Conservation (phyloP, 2,113 vertebrate species). For the Austrofundulus limnaeus region DNA sequence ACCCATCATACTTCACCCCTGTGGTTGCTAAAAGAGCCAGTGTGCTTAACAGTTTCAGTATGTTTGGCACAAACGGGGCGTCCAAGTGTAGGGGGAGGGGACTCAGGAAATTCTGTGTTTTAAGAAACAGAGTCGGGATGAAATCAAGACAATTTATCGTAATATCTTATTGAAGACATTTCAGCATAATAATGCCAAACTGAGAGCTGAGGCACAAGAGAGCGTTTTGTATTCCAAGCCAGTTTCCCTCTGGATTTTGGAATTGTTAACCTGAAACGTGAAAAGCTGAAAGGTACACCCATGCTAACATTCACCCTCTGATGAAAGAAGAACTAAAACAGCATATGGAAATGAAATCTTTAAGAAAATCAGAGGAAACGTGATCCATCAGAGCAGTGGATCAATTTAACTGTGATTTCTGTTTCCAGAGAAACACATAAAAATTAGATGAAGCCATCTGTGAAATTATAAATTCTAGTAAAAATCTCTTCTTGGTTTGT, state of each 20-base stretch:
- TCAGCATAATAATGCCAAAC: slow-evolving; percentile 43
- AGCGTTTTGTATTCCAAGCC: slow-evolving; percentile 43
- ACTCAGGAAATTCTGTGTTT: slow-evolving; percentile 73
- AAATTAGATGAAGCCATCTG: slow-evolving; percentile 23
- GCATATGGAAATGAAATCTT: slow-evolving; percentile 22
- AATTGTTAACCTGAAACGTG: slow-evolving; percentile 25
- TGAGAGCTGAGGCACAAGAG: slow-evolving; percentile 38
- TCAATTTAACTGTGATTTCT: slow-evolving; percentile 25
- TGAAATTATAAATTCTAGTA: slow-evolving; percentile 59
- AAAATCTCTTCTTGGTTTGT: slow-evolving; percentile 60
- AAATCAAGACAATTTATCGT: slow-evolving; percentile 69
- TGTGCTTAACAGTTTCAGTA: slow-evolving; percentile 87
- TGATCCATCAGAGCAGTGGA: slow-evolving; percentile 31
- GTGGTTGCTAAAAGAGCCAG: slow-evolving; percentile 86
- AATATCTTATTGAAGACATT: slow-evolving; percentile 62
- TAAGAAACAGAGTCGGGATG: slow-evolving; percentile 64
- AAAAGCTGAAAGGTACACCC: slow-evolving; percentile 38
- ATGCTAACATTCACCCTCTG: slow-evolving; percentile 15
- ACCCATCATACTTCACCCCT: slow-evolving; percentile 84
- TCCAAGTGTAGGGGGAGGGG: slow-evolving; percentile 44
- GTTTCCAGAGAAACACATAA: slow-evolving; percentile 36
- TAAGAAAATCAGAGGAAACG: slow-evolving; percentile 27
- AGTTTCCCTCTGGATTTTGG: slow-evolving; percentile 28
- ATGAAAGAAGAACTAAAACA: slow-evolving; percentile 31
- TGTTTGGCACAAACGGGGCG: slow-evolving; percentile 84